A percentile compares a stretch with the other conserved stretches of the same genome.
These are phyloP conservation scores for Aphelinus certus DNA, from an alignment of 1,140 invertebrate genomes.

Conservation along the genomic window DNA sequence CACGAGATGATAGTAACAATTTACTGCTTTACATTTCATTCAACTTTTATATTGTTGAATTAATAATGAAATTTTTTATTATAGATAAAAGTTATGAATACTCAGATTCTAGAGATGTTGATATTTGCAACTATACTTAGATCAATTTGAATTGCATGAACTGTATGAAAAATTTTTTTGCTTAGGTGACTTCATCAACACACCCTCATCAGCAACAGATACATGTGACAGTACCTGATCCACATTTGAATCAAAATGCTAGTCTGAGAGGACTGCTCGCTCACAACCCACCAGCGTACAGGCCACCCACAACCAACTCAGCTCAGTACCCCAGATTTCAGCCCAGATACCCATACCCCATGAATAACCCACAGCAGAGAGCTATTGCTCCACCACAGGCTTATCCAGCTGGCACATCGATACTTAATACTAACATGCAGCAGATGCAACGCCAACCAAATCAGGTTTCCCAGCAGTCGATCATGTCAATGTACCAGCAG, in stretches of 20 bases:
- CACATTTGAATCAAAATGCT: constrained; percentile 59
- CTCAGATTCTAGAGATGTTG: too few species aligned
- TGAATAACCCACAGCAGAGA: constrained; percentile 47
- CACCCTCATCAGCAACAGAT: constrained; percentile 62
- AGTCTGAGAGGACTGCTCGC: constrained; percentile 60
- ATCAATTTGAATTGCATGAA: too few species aligned
- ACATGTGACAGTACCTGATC: constrained; percentile 56
- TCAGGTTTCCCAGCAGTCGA: constrained; percentile 46
- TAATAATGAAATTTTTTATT: too few species aligned
- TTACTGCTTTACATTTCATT: too few species aligned
- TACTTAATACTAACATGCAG: constrained; percentile 50
- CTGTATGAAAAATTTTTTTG: too few species aligned
- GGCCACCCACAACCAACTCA: constrained; percentile 49
- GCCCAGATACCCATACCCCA: constrained; percentile 57
- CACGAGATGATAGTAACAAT: too few species aligned
- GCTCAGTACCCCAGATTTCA: constrained; percentile 55
- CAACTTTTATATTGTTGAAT: too few species aligned
- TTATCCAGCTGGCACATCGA: constrained; percentile 50
- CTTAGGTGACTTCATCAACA: constrained; percentile 65
- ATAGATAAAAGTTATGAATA: too few species aligned
- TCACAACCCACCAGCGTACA: constrained; percentile 58
- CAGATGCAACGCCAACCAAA: constrained; percentile 51
- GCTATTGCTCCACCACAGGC: constrained; percentile 52
- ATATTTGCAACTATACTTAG: too few species aligned
- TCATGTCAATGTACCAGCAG: constrained; percentile 45